Evolutionary conservation across 2,113 vertebrate species (phyloP), one percentile per base, ranked within the genome.

Genomic region (Tenebrosternarchus preto): DNA sequence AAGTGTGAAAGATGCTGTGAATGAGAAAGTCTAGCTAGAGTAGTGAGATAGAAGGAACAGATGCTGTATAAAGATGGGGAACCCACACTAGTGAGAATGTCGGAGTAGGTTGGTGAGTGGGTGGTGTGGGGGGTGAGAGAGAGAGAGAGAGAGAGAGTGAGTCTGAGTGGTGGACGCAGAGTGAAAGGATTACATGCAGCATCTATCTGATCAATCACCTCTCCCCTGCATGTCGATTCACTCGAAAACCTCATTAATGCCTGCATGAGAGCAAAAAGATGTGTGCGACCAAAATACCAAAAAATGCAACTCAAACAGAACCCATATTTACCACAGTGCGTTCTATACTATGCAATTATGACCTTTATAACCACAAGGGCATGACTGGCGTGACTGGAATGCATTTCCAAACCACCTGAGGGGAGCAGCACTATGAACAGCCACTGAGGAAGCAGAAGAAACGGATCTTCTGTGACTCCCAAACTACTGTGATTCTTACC

Each of bases 101-200:
- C 60, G 43, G 9, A 59, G 29, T 25, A 55, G 67, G 43, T 7
- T 22, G 8, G 24, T 19, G 25, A 16, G 50, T 17, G 24, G 25
- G 68, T 17, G 36, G 11, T 6, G 11, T 6, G 11, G 36, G 3
- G 12, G 0, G 69, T 1, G 46, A 25, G 68, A 25, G 43, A 43
- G 31, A 22, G n/a, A 17, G 43, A 8, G 46, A 2, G 50, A 11
- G 6, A 27, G 68, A 77, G 31, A 31, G 11, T 11, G 60, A 46
- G 19, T 53, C 36, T 55, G 31, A 25, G 78, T 24, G 70, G 12
- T 61, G 22, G 55, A 55, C 8, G 39, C 39, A 33, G 61, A 56
- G 27, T 50, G 29, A 70, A 57, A 78, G 66, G 77, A 78, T 46
- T 70, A 78, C 77, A 70, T 31, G 77, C 43, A 68, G 69, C 55